These are phyloP conservation scores for Polypterus bichir DNA, from an alignment of 2,113 vertebrate genomes.

Conservation along the genomic window DNA sequence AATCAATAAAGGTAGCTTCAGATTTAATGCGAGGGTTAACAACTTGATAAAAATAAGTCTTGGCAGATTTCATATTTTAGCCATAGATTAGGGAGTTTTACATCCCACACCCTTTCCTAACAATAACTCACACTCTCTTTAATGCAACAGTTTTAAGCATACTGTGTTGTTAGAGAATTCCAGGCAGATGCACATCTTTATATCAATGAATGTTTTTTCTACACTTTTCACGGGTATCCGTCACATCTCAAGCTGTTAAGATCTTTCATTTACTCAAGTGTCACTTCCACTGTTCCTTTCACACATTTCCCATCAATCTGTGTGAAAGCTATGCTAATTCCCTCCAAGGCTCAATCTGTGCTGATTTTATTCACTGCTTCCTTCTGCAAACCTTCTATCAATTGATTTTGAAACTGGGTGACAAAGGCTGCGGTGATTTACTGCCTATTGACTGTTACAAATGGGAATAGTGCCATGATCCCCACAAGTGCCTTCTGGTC, in stretches of 20 bases:
- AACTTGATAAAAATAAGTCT: not conserved
- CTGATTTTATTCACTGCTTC: slow-evolving; percentile 11
- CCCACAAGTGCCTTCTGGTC: not conserved
- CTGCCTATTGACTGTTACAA: slow-evolving; percentile 9
- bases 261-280: slow-evolving; percentile 15
- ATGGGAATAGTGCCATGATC: not conserved
- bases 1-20: not conserved
- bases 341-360: slow-evolving; percentile 15
- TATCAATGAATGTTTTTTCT: slow-evolving; percentile 3
- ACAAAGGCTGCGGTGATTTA: slow-evolving; percentile 3
- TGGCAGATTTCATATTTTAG: not conserved
- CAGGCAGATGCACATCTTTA: not conserved
- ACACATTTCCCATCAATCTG: slow-evolving; percentile 10
- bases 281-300: slow-evolving; percentile 12
- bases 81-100: not conserved
- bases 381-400: slow-evolving; percentile 3
- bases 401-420: slow-evolving; percentile 17
- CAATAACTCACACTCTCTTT: not conserved
- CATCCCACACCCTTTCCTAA: not conserved
- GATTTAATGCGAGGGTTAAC: not conserved
- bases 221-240: slow-evolving; percentile 10
- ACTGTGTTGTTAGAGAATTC: not conserved
- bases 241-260: slow-evolving; percentile 13
- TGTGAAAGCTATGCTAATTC: slow-evolving; percentile 12
- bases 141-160: no score